phyloP scores from a whole-genome alignment of 2,113 vertebrate genomes.

The Cavia porcellus region DNA sequence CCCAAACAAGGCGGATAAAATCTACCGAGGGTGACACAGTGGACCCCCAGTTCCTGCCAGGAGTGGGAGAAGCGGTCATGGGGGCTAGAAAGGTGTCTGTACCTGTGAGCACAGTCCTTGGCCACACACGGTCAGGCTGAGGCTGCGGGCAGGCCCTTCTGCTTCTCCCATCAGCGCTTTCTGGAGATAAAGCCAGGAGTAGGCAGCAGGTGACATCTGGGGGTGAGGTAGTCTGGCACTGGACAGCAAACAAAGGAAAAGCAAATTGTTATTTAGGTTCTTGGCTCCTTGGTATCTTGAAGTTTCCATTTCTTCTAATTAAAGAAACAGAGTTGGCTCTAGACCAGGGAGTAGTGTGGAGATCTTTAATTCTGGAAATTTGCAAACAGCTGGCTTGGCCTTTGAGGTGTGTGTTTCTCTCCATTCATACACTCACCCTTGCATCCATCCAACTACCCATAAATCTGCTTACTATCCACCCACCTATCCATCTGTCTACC shows the following conservation, averaged over 20 bases:
- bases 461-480: not conserved
- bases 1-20: not conserved
- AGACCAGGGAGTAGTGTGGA: not conserved
- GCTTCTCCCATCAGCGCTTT: not conserved
- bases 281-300: not conserved
- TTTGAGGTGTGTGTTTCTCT: not conserved
- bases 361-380: conserved; percentile 24
- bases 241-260: not conserved
- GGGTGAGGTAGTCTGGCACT: not conserved
- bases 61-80: not conserved
- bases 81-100: not conserved
- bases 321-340: not conserved
- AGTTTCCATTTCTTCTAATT: not conserved
- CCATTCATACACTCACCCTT: not conserved
- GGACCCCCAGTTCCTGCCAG: not conserved
- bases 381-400: not conserved
- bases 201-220: not conserved
- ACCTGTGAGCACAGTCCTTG: not conserved
- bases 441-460: not conserved
- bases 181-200: not conserved
- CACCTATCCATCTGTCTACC: not conserved
- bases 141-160: not conserved
- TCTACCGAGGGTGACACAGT: not conserved
- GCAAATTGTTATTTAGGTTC: not conserved
- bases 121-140: not conserved